phyloP scores from a whole-genome alignment of 1,140 invertebrate species.

The Stenopsyche tienmushanensis region DNA sequence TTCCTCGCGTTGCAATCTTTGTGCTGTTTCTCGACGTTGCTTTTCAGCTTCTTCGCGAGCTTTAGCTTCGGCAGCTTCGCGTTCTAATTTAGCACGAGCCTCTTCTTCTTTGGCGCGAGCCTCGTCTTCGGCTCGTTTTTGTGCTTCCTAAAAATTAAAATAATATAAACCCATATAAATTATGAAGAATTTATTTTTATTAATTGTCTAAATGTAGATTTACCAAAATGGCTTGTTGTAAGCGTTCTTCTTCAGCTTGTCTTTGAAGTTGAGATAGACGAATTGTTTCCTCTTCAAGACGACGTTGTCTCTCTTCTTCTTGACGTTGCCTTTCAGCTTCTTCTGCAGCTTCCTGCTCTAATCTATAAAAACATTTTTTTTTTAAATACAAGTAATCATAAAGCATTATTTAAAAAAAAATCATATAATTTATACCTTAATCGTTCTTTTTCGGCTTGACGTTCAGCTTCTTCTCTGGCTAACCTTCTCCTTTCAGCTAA shows the following conservation, averaged over 20 bases:
- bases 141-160: constrained; percentile 57
- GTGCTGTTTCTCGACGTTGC: constrained; percentile 71
- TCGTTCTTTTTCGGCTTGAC: constrained; percentile 79
- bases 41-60: constrained; percentile 78
- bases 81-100: constrained; percentile 66
- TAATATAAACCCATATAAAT: constrained; percentile 37
- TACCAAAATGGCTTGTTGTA: constrained; percentile 70
- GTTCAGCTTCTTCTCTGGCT: constrained; percentile 82
- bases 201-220: constrained; percentile 12
- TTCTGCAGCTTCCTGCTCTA: constrained; percentile 70
- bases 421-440: constrained; percentile 56
- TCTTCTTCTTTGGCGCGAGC: constrained; percentile 61
- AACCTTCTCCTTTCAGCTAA: constrained; percentile 80
- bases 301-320: constrained; percentile 79
- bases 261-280: constrained; percentile 70
- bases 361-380: constrained; percentile 40
- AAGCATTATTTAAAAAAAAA: not conserved
- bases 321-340: constrained; percentile 73
- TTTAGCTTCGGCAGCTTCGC: constrained; percentile 75
- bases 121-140: constrained; percentile 66
- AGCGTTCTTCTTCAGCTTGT: constrained; percentile 71
- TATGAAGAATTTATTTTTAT: not conserved
- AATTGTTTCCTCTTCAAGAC: constrained; percentile 73
- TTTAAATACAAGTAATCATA: not conserved
- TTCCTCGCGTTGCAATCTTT: constrained; percentile 75